A percentile compares a stretch with the other conserved stretches of the same genome.
Evolutionary conservation across 2,888 invertebrate genomes (phyloP).

Genomic region (Bombylius major): DNA sequence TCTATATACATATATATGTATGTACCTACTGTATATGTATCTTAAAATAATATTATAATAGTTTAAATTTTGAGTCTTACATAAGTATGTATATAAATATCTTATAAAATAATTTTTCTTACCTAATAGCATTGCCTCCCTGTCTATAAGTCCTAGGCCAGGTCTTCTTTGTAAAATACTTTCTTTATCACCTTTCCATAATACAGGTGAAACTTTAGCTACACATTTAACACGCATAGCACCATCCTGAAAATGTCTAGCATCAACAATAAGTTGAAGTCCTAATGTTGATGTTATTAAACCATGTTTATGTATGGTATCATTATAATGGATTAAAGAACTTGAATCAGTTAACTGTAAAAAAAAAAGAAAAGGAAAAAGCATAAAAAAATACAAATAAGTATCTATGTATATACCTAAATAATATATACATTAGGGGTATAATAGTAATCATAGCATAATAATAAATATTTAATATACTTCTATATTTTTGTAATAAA

Average conservation of each 20-base stretch:
- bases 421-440: too few relatives aligned
- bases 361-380: neutral
- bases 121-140: conserved; percentile 50
- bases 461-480: too few relatives aligned
- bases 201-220: conserved; percentile 45
- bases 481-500: too few relatives aligned
- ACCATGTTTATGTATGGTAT: conserved; percentile 43
- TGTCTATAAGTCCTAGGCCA: conserved; percentile 41
- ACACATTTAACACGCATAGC: conserved; percentile 49
- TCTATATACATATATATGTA: too few relatives aligned
- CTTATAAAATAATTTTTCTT: conserved; percentile 22
- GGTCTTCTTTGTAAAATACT: conserved; percentile 44
- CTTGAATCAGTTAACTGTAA: conserved; percentile 40
- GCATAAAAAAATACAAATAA: too few relatives aligned
- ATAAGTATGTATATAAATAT: too few relatives aligned
- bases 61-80: too few relatives aligned
- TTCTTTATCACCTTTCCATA: conserved; percentile 47
- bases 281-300: conserved; percentile 46
- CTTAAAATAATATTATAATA: too few relatives aligned
- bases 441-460: too few relatives aligned
- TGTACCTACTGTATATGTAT: too few relatives aligned
- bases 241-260: conserved; percentile 45
- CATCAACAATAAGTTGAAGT: conserved; percentile 41
- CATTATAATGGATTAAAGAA: conserved; percentile 42
- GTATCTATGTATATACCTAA: too few relatives aligned